Evolutionary conservation across 1,140 invertebrate genomes (phyloP).

Genomic region (Philaenus spumarius): DNA sequence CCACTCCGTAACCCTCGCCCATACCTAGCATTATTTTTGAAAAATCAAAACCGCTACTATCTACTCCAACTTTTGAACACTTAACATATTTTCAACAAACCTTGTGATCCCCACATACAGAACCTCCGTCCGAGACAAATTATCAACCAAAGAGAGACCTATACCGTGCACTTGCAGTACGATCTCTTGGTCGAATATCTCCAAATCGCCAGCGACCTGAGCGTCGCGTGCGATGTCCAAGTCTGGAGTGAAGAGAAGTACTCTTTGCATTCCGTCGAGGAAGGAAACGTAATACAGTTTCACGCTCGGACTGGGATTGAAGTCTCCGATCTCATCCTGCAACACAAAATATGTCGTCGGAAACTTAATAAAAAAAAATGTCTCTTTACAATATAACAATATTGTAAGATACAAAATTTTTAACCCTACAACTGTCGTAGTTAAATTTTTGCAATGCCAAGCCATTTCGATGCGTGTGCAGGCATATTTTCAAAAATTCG

Average conservation of each 20-base stretch:
- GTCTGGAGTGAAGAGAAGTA: constrained; percentile 81
- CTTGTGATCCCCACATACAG: constrained; percentile 87
- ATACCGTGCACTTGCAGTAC: constrained; percentile 78
- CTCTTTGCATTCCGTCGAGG: constrained; percentile 86
- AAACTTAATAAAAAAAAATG: no score
- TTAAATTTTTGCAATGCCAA: no score
- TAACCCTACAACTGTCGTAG: no score
- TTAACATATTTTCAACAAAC: no score
- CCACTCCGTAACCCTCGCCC: no score
- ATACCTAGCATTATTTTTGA: no score
- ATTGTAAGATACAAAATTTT: neutral
- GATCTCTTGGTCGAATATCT: constrained; percentile 49
- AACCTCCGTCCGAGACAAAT: constrained; percentile 69
- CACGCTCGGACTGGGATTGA: constrained; percentile 39
- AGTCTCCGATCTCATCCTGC: constrained; percentile 53
- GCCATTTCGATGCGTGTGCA: no score
- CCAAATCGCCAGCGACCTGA: constrained; percentile 61
- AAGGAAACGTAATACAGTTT: constrained; percentile 80
- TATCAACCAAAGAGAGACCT: constrained; percentile 90
- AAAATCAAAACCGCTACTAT: no score
- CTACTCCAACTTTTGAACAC: no score
- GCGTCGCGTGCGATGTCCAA: constrained; percentile 62
- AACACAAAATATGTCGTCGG: constrained; percentile 26
- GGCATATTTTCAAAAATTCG: no score
- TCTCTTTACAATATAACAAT: no score